Evolutionary conservation across 2,888 invertebrate genomes (phyloP), one percentile per base, ranked within the genome.

Genomic region (Lottia scabra): DNA sequence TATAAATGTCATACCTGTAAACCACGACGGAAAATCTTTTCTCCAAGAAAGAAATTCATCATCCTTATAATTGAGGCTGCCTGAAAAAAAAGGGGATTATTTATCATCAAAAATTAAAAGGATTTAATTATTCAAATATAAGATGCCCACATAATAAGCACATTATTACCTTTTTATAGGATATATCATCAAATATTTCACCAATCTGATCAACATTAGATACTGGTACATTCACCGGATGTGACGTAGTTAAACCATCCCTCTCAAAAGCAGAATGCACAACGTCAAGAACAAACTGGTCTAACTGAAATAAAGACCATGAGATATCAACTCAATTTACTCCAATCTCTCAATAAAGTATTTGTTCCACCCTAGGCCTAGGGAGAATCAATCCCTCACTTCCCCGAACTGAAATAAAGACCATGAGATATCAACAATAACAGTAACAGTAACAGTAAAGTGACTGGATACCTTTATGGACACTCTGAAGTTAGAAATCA

Each of bases 41-140:
- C 93, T 0, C 97, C 96, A 23, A 98, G 92, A 89, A 95, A 94
- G 86, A 94, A 91, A 80, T 93, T 93, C 94, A 98, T 96, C 98
- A 98, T 98, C 65, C 97, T 92, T 75, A 98, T 93, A 65, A 98
- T 92, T 0, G 93, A 93, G 0, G 95, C 93, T 0, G 96, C 96
- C 90, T 90, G 73, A 69, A 75, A 77, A 38, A 8, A 8, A 38
- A 38, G 38, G n/a, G n/a, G 10, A 38, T 8, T 8, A 38, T 8
- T 38, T 8, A 10, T 8, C 8, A 38, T 38, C 38, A 38, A 38
- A 38, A 10, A 6, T 10, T 38, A 2, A 38, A 38, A 4, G 30
- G 38, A 38, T 38, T n/a, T n/a, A n/a, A n/a, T n/a, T n/a, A n/a
- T n/a, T n/a, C n/a, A n/a, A n/a, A n/a, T n/a, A n/a, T n/a, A n/a